Percentiles rank a stretch among this genome's conserved stretches.
phyloP scores from a whole-genome alignment of 2,888 invertebrate species.

The Pinctada fucata region DNA sequence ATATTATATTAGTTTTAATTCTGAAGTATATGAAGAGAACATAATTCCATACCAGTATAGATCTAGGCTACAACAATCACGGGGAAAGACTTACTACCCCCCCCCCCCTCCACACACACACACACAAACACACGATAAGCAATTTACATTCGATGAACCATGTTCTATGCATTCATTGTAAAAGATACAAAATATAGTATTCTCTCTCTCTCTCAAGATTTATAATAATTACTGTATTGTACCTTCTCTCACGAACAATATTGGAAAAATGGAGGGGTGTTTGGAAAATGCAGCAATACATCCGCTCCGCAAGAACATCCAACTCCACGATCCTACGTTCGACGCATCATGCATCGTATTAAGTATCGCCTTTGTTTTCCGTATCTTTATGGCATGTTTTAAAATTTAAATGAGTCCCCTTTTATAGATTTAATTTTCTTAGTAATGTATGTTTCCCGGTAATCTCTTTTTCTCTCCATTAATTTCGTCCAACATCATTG shows the following conservation, averaged over 20 bases:
- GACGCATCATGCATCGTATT: background rate
- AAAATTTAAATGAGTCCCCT: background rate
- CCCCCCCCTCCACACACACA: too few relatives aligned
- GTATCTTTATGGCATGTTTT: background rate
- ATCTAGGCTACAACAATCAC: too few relatives aligned
- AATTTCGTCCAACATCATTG: background rate
- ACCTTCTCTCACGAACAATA: background rate
- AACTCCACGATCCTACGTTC: background rate
- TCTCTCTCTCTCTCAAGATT: too few relatives aligned
- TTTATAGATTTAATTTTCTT: background rate
- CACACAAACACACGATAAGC: too few relatives aligned
- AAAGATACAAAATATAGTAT: too few relatives aligned
- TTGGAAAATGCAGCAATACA: background rate
- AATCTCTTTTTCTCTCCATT: background rate
- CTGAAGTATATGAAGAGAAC: too few relatives aligned
- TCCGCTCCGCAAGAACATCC: background rate
- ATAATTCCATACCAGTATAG: too few relatives aligned
- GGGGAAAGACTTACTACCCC: too few relatives aligned
- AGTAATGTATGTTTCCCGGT: background rate
- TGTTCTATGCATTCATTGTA: too few relatives aligned
- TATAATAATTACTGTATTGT: background rate
- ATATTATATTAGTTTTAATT: too few relatives aligned
- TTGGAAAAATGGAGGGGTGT: background rate
- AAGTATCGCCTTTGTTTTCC: background rate
- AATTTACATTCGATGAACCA: too few relatives aligned